These are phyloP conservation scores for Arion vulgaris DNA, from an alignment of 1,140 invertebrate genomes.

Conservation along the genomic window DNA sequence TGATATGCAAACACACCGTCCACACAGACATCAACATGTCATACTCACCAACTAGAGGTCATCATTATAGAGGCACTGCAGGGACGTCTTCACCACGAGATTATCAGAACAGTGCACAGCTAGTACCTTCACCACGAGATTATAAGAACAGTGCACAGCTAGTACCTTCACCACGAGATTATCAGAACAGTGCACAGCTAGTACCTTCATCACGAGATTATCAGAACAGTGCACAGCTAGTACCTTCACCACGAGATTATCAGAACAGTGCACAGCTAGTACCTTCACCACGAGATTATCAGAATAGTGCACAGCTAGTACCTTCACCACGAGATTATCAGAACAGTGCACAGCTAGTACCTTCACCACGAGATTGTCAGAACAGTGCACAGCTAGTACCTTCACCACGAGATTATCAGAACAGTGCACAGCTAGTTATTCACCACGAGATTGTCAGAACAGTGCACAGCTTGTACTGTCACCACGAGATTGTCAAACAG, in stretches of 20 bases:
- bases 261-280: no score
- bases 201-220: no score
- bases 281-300: no score
- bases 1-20: background rate
- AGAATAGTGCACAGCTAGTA: background rate
- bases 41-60: background rate
- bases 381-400: background rate
- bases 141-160: background rate
- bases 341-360: background rate
- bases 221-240: no score
- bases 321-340: background rate
- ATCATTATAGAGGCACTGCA: no score
- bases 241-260: no score
- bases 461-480: background rate
- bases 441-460: background rate
- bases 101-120: background rate
- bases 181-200: no score
- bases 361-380: background rate
- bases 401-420: no score
- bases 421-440: no score
- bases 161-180: background rate
- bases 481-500: background rate
- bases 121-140: no score
- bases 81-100: background rate
- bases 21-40: background rate